phyloP scores from a whole-genome alignment of 2,888 invertebrate species.

The Antheraea assamensis region DNA sequence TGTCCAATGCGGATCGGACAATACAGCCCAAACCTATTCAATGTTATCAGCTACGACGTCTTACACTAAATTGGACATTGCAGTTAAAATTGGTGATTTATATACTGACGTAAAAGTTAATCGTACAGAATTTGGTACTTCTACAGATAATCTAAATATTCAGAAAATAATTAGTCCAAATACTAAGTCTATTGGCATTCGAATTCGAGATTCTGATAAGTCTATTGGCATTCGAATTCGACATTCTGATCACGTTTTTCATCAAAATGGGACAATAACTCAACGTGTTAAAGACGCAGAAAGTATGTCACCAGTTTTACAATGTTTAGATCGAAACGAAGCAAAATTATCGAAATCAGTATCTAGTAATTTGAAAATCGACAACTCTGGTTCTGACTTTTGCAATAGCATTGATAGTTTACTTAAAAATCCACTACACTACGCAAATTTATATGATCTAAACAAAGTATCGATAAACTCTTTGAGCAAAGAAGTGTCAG shows the following conservation, averaged over 20 bases:
- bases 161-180: constrained; percentile 39
- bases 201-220: constrained; percentile 38
- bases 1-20: constrained; percentile 71
- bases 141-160: constrained; percentile 34
- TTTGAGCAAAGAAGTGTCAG: constrained; percentile 30
- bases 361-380: constrained; percentile 40
- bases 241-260: constrained; percentile 24
- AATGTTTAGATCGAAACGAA: constrained; percentile 28
- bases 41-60: constrained; percentile 55
- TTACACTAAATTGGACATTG: constrained; percentile 42
- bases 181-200: constrained; percentile 48
- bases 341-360: constrained; percentile 42
- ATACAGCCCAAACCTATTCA: constrained; percentile 37
- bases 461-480: constrained; percentile 37
- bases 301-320: constrained; percentile 9
- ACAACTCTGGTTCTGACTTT: constrained; percentile 46
- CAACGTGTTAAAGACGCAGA: constrained; percentile 21
- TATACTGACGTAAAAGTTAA: constrained; percentile 33
- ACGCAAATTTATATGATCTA: constrained; percentile 30
- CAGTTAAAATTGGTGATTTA: constrained; percentile 54
- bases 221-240: constrained; percentile 48
- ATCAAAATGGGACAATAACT: constrained; percentile 34
- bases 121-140: constrained; percentile 47
- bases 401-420: constrained; percentile 32
- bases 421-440: constrained; percentile 26